Percentiles rank a stretch among this genome's conserved stretches.
Conservation (phyloP, 1,140 invertebrate species). For the Drosophila hydei region DNA sequence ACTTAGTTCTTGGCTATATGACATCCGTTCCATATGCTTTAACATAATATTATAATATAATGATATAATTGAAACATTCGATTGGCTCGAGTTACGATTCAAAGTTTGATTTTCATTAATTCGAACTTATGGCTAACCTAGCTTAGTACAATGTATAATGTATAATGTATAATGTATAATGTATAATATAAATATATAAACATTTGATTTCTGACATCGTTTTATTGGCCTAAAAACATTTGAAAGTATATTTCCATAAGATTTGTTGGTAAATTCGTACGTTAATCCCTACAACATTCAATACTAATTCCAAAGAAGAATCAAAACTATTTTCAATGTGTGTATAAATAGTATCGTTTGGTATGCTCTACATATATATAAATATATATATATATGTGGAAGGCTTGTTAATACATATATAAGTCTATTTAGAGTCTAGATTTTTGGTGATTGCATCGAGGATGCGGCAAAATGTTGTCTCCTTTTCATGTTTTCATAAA, state of each 20-base stretch:
- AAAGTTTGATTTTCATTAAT: neutral
- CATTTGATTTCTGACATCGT: slow-evolving; percentile 23
- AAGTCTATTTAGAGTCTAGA: slow-evolving; percentile 26
- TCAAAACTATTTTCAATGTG: neutral
- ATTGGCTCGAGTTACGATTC: no score
- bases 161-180: no score
- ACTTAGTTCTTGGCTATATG: no score
- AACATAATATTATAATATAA: no score
- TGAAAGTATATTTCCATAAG: slow-evolving; percentile 31
- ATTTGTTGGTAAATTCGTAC: slow-evolving; percentile 47
- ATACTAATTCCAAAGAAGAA: slow-evolving; percentile 18
- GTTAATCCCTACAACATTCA: slow-evolving; percentile 37
- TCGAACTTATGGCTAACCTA: neutral
- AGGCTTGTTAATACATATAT: slow-evolving; percentile 21
- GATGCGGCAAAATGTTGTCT: slow-evolving; percentile 38
- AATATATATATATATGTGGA: slow-evolving; percentile 5
- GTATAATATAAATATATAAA: slow-evolving; percentile 22
- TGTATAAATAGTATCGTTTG: slow-evolving; percentile 17
- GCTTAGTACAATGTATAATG: no score
- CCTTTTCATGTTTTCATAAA: slow-evolving; percentile 18
- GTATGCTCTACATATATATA: slow-evolving; percentile 10
- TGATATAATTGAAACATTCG: no score
- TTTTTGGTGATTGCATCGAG: slow-evolving; percentile 43
- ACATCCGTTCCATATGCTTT: no score
- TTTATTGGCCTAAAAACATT: slow-evolving; percentile 10